Conservation (phyloP, 2,113 vertebrate species). For the Cyprinodon tularosa region DNA sequence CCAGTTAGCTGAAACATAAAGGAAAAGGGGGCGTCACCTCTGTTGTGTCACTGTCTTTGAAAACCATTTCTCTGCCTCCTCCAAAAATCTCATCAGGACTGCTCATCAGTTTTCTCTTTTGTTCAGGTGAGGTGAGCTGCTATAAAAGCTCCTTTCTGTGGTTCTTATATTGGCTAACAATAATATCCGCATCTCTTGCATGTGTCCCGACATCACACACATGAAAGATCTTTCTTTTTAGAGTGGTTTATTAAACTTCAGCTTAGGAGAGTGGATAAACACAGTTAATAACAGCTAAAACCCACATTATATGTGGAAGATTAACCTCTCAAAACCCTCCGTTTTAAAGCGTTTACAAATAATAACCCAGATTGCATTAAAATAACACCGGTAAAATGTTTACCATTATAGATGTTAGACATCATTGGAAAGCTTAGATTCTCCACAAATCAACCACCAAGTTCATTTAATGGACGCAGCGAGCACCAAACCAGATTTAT, state of each 20-base stretch:
- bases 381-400: too few species aligned
- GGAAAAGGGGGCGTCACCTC: neutral
- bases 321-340: too few species aligned
- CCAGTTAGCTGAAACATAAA: constrained; percentile 40
- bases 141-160: neutral
- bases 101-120: neutral
- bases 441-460: too few species aligned
- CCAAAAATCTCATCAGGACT: neutral
- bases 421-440: too few species aligned
- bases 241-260: neutral
- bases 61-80: neutral
- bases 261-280: too few species aligned
- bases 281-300: too few species aligned
- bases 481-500: too few species aligned
- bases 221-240: neutral
- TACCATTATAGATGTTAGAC: too few species aligned
- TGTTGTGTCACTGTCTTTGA: neutral
- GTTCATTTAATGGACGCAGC: too few species aligned
- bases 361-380: too few species aligned
- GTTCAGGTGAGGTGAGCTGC: neutral
- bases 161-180: neutral
- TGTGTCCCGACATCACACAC: neutral
- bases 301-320: too few species aligned
- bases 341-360: too few species aligned
- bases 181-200: neutral